Conservation (phyloP, 2,888 invertebrate species). For the Rhimphoctona megacephalus region DNA sequence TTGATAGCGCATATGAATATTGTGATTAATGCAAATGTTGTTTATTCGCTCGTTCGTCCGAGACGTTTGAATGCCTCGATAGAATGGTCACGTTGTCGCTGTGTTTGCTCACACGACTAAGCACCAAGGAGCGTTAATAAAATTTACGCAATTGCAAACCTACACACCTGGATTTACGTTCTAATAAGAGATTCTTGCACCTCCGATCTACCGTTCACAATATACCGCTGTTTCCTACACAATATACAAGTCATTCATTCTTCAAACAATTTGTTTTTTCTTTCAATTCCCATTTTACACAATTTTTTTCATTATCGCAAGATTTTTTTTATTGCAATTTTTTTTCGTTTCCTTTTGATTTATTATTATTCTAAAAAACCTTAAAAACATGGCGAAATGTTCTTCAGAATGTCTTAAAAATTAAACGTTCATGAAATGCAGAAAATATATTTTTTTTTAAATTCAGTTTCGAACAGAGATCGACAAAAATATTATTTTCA, state of each 20-base stretch:
- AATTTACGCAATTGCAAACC: constrained; percentile 56
- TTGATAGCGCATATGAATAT: constrained; percentile 32
- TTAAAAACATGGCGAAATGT: too few species aligned
- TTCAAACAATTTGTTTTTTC: constrained; percentile 3
- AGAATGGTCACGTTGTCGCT: constrained; percentile 13
- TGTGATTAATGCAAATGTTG: constrained; percentile 26
- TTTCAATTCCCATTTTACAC: neutral
- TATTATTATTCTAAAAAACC: neutral
- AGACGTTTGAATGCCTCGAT: constrained; percentile 38
- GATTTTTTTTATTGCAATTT: neutral
- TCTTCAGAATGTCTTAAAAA: too few species aligned
- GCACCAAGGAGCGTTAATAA: constrained; percentile 56
- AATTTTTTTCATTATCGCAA: neutral
- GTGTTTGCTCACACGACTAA: constrained; percentile 24
- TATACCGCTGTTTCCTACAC: constrained; percentile 14
- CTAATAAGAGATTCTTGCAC: constrained; percentile 62
- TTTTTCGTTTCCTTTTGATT: too few species aligned
- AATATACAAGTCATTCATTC: neutral
- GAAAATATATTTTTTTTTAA: neutral
- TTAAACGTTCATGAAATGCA: neutral
- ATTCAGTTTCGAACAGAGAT: too few species aligned
- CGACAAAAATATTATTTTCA: too few species aligned
- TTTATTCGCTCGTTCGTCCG: constrained; percentile 6
- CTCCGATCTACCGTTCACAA: constrained; percentile 21
- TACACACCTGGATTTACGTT: constrained; percentile 53